phyloP scores from a whole-genome alignment of 2,888 invertebrate species.

The Lottia scabra region DNA sequence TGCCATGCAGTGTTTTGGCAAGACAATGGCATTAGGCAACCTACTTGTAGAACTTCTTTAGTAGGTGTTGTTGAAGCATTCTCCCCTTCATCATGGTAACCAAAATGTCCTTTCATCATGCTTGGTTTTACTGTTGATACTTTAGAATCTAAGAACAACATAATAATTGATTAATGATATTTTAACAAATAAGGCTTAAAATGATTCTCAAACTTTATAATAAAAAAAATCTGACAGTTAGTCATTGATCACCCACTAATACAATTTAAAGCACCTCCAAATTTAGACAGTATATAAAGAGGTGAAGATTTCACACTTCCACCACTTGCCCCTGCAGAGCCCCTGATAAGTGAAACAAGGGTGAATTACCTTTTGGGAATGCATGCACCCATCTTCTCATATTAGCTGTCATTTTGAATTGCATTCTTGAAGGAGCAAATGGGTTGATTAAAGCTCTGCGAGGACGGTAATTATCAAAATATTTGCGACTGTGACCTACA shows the following conservation, averaged over 20 bases:
- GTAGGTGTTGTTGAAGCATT: slow-evolving; percentile 36
- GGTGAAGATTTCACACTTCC: too few relatives aligned
- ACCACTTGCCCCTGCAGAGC: too few relatives aligned
- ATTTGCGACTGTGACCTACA: slow-evolving; percentile 48
- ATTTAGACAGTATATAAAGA: too few relatives aligned
- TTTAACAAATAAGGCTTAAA: too few relatives aligned
- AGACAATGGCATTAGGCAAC: too few relatives aligned
- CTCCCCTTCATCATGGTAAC: slow-evolving; percentile 32
- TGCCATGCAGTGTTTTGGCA: too few relatives aligned
- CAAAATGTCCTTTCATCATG: slow-evolving; percentile 28
- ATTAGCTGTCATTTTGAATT: slow-evolving; percentile 94
- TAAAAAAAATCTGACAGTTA: too few relatives aligned
- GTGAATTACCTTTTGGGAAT: slow-evolving; percentile 81
- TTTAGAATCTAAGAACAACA: slow-evolving; percentile 41
- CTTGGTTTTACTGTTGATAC: slow-evolving; percentile 62
- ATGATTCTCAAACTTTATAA: too few relatives aligned
- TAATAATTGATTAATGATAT: not conserved
- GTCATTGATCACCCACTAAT: too few relatives aligned
- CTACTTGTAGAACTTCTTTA: slow-evolving; percentile 46
- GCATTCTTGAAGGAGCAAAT: slow-evolving; percentile 97
- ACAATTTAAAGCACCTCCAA: too few relatives aligned
- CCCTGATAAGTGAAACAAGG: too few relatives aligned
- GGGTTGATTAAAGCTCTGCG: slow-evolving; percentile 84
- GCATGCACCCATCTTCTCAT: slow-evolving; percentile 98
- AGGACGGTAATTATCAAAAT: slow-evolving; percentile 38